Percentiles rank a stretch among this genome's conserved stretches.
phyloP scores from a whole-genome alignment of 2,113 vertebrate genomes.

The Isurus oxyrinchus region DNA sequence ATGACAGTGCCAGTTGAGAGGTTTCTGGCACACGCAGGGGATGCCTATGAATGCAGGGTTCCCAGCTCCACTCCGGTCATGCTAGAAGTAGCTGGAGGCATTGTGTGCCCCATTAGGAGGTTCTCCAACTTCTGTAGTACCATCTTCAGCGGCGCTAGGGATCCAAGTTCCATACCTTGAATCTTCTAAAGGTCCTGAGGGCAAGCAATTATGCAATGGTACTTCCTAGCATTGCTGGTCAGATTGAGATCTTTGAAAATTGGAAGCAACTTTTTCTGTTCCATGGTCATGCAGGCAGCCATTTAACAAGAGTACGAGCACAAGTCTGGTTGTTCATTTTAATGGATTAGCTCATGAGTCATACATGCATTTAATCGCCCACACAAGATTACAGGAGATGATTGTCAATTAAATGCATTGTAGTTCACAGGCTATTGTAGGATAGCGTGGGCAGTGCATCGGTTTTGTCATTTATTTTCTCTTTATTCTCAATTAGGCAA shows the following conservation, averaged over 20 bases:
- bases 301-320: background rate
- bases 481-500: background rate
- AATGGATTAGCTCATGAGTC: background rate
- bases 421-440: background rate
- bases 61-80: too few relatives aligned
- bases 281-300: background rate
- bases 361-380: background rate
- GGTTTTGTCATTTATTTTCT: background rate
- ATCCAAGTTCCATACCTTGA: background rate
- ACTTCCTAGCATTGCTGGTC: background rate
- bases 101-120: background rate
- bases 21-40: background rate
- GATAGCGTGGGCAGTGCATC: background rate
- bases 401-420: background rate
- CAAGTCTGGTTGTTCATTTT: background rate
- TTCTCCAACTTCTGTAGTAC: background rate
- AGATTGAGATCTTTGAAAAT: background rate
- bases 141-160: background rate
- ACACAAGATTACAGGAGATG: constrained; percentile 22
- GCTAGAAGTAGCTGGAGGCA: background rate
- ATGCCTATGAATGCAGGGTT: background rate
- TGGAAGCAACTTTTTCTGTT: background rate
- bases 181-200: background rate
- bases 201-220: background rate
- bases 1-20: background rate